These are phyloP conservation scores for Malaclemys terrapin DNA, from an alignment of 2,113 vertebrate genomes.

Conservation along the genomic window DNA sequence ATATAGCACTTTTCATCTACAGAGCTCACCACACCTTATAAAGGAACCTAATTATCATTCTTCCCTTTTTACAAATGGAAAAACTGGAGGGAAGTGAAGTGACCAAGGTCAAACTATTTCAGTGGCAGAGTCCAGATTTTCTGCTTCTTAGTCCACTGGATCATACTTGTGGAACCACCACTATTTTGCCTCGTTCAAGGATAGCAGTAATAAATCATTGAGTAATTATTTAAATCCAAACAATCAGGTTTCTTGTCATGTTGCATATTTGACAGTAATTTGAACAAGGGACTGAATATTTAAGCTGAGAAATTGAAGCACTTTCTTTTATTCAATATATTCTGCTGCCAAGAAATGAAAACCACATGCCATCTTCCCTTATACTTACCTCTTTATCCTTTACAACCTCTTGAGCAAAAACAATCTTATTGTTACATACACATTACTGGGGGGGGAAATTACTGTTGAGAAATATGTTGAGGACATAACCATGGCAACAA, in stretches of 20 bases:
- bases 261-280: background rate
- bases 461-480: constrained; percentile 16
- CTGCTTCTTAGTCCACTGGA: background rate
- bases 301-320: background rate
- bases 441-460: background rate
- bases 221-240: background rate
- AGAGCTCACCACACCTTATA: background rate
- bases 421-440: background rate
- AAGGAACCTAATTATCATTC: background rate
- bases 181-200: background rate
- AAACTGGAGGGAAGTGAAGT: background rate
- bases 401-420: background rate
- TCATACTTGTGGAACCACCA: background rate
- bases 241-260: background rate
- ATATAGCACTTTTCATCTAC: background rate
- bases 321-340: background rate
- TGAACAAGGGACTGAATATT: background rate
- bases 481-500: background rate
- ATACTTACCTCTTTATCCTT: background rate
- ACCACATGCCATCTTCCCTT: background rate
- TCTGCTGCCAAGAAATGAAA: background rate
- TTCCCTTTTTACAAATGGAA: background rate
- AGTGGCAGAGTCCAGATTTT: background rate
- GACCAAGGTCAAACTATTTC: background rate
- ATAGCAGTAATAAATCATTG: background rate